Percentiles rank a stretch among this genome's conserved stretches.
Evolutionary conservation across 2,113 vertebrate species (phyloP).

Genomic region (Opisthocomus hoazin): DNA sequence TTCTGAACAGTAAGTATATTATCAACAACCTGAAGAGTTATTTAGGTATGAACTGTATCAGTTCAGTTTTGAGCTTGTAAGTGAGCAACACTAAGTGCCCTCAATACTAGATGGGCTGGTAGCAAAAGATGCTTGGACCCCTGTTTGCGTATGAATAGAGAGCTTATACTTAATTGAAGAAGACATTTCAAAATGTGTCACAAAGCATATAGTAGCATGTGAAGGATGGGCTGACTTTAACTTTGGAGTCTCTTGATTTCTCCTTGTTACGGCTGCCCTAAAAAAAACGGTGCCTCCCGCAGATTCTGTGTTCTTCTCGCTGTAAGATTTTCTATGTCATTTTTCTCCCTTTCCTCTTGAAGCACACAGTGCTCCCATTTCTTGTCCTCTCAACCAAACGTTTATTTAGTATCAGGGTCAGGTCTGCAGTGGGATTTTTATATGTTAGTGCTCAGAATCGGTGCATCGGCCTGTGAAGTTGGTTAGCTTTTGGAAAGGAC

Average conservation of each 20-base stretch:
- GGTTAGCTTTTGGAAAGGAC: conserved; percentile 46
- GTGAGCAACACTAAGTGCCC: neutral
- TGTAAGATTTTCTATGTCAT: conserved; percentile 58
- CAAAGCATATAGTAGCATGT: neutral
- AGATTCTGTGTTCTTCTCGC: conserved; percentile 32
- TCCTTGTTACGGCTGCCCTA: conserved; percentile 29
- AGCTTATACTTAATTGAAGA: neutral
- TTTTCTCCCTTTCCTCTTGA: conserved; percentile 42
- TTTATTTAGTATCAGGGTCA: conserved; percentile 67
- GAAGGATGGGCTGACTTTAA: conserved; percentile 14
- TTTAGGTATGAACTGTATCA: neutral
- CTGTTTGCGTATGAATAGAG: neutral
- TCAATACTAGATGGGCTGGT: neutral
- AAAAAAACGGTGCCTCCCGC: neutral
- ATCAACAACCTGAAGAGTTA: neutral
- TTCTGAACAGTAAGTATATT: neutral
- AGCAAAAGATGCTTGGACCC: neutral
- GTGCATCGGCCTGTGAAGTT: conserved; percentile 30
- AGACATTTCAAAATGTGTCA: neutral
- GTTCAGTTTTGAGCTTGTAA: neutral
- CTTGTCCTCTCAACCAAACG: conserved; percentile 51
- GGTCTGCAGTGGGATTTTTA: conserved; percentile 42
- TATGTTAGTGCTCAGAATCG: conserved; percentile 42
- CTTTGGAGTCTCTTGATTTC: conserved; percentile 11
- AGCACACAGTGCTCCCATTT: conserved; percentile 56